Evolutionary conservation across 2,888 invertebrate species (phyloP).

Genomic region (Lasius platythorax): DNA sequence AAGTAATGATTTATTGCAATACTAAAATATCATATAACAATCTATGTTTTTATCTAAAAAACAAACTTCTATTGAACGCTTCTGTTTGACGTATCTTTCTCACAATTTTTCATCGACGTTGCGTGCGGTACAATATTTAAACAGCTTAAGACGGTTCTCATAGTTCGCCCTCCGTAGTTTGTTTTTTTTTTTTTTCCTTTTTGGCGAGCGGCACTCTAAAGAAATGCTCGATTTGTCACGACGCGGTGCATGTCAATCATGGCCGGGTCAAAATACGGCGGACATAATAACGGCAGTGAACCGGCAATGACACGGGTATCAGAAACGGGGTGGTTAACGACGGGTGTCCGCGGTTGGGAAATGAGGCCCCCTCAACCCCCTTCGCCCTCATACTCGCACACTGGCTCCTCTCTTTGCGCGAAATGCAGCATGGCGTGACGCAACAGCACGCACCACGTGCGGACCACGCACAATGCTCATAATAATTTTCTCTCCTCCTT

Average conservation of each 20-base stretch:
- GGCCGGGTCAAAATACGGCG: constrained; percentile 75
- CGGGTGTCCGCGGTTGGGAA: constrained; percentile 62
- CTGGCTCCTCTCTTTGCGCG: constrained; percentile 63
- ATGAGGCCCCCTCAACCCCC: constrained; percentile 57
- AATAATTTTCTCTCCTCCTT: constrained; percentile 40
- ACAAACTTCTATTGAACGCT: neutral
- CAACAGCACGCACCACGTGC: constrained; percentile 62
- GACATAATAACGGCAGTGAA: constrained; percentile 71
- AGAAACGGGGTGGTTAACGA: constrained; percentile 72
- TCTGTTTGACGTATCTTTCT: neutral
- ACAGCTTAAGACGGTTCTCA: neutral
- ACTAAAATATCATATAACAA: neutral
- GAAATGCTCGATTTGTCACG: constrained; percentile 71
- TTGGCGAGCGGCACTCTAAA: constrained; percentile 58
- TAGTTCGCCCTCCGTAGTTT: neutral
- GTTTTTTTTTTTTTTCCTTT: neutral
- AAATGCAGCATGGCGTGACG: constrained; percentile 60
- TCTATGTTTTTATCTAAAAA: neutral
- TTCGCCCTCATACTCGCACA: constrained; percentile 55
- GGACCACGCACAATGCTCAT: constrained; percentile 50
- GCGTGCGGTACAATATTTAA: neutral
- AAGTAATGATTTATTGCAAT: neutral
- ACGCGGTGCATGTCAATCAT: constrained; percentile 65
- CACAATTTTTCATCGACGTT: neutral
- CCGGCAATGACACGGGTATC: constrained; percentile 79